Evolutionary conservation across 2,888 invertebrate genomes (phyloP), one percentile per base, ranked within the genome.

Genomic region (Oligia strigilis): DNA sequence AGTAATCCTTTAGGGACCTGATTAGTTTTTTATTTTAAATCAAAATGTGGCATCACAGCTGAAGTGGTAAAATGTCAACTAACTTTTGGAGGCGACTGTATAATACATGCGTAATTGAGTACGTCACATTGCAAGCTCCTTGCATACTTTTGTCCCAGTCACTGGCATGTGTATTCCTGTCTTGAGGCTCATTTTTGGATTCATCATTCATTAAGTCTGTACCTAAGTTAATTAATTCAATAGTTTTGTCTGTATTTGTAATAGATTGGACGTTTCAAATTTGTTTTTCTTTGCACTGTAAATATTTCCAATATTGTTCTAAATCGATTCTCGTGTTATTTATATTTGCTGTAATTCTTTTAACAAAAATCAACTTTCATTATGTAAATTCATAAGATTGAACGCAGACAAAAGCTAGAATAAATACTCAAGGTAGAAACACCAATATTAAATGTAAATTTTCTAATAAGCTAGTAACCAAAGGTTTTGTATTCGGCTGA

Each of bases 401-500:
- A 72, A 71, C 65, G 64, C 80, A 86, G 75, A 82, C 82, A 84
- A 83, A 87, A 85, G 75, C 80, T 86, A 87, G 72, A 84, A 86
- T 87, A 91, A 94, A 94, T 94, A 94, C 94, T 94, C 94, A 94
- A 91, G 85, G 83, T 88, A 91, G 80, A 86, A 81, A 93, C 91
- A 93, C 91, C 92, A 93, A 94, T 91, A 83, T 90, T 89, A 90
- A 91, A 92, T 90, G 92, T 87, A 93, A 92, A 92, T 92, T 91
- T 90, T 91, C 80, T 91, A 91, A 88, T 95, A 95, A 96, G 97
- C 97, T 97, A 96, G 95, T 93, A 94, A 97, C 97, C 97, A 97
- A 97, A 97, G 97, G 95, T 95, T 92, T 95, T 95, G 91, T 96
- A 95, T 95, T 95, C 93, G 95, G 95, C 95, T 94, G 94, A 95